Percentiles rank a stretch among this genome's conserved stretches.
Evolutionary conservation across 2,888 invertebrate species (phyloP).

Genomic region (Lamellibrachia satsuma): DNA sequence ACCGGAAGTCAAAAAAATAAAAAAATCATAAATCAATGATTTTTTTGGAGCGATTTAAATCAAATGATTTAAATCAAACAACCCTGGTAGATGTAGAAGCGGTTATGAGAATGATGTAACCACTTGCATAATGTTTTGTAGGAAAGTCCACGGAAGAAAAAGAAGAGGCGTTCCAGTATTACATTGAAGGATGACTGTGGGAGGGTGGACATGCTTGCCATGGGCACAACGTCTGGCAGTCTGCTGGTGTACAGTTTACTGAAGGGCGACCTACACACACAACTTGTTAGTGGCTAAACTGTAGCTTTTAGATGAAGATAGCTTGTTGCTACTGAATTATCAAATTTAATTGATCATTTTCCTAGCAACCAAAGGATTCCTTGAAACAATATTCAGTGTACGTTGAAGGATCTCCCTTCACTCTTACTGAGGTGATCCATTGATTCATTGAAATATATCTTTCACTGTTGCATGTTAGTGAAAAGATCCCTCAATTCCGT

Average conservation of each 20-base stretch:
- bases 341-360: neutral
- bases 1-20: no score
- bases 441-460: neutral
- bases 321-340: neutral
- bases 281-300: constrained; percentile 51
- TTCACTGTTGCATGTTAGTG: neutral
- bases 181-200: constrained; percentile 48
- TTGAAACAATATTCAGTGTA: neutral
- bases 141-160: constrained; percentile 45
- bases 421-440: neutral
- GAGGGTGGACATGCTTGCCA: constrained; percentile 69
- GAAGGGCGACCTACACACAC: constrained; percentile 73
- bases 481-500: no score
- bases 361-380: neutral
- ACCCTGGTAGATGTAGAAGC: no score
- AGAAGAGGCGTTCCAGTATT: constrained; percentile 58
- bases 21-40: no score
- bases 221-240: constrained; percentile 79
- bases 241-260: constrained; percentile 78
- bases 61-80: no score
- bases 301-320: neutral
- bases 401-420: neutral
- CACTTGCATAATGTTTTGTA: constrained; percentile 3
- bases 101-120: no score
- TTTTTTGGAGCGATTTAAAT: no score